A percentile compares a stretch with the other conserved stretches of the same genome.
Conservation (phyloP, 2,113 vertebrate species). For the Polypterus bichir region DNA sequence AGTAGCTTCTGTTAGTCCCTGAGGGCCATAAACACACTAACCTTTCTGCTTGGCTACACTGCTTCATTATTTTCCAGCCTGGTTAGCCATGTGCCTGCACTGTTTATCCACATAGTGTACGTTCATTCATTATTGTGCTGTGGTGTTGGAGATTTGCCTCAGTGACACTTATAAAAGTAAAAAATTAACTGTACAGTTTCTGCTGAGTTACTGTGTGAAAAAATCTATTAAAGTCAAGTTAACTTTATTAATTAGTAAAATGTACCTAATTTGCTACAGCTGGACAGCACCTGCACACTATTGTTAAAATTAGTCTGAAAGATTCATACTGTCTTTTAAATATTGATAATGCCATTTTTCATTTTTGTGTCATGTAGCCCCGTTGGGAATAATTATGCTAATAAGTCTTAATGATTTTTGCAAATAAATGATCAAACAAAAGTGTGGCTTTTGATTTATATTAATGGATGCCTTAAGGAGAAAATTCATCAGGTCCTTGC, state of each 20-base stretch:
- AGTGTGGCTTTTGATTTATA: constrained; percentile 68
- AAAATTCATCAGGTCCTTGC: constrained; percentile 52
- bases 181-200: no score
- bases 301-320: constrained; percentile 41
- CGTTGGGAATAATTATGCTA: constrained; percentile 71
- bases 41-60: no score
- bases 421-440: constrained; percentile 71
- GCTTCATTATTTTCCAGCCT: no score
- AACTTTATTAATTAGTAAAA: constrained; percentile 22
- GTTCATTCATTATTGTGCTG: no score
- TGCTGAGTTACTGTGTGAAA: no score
- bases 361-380: constrained; percentile 55
- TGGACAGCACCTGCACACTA: constrained; percentile 59
- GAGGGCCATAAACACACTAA: no score
- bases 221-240: not conserved
- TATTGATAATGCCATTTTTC: constrained; percentile 70
- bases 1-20: no score
- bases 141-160: no score
- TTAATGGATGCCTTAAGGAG: constrained; percentile 67
- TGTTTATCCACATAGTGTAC: no score
- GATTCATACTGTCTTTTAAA: constrained; percentile 55
- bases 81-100: no score
- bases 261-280: constrained; percentile 44
- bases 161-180: no score
- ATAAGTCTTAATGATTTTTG: constrained; percentile 69